Evolutionary conservation across 1,140 invertebrate genomes (phyloP).

Genomic region (Pseudachorutes palmiensis): DNA sequence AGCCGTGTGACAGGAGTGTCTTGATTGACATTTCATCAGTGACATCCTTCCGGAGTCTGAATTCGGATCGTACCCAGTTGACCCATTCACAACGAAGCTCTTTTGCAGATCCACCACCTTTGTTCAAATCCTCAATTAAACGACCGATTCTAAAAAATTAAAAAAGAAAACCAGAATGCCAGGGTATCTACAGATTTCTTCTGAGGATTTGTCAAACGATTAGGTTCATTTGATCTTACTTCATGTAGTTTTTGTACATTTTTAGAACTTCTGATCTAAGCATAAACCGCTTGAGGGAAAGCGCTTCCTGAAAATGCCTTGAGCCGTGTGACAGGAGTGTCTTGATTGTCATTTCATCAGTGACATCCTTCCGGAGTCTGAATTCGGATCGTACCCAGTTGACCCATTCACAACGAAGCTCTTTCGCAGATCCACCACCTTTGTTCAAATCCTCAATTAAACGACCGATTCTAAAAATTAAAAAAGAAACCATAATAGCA

Average conservation of each 20-base stretch:
- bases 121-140: constrained; percentile 11
- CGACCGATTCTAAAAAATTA: constrained; percentile 1
- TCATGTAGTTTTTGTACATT: constrained; percentile 13
- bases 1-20: not conserved
- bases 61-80: constrained; percentile 9
- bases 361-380: not conserved
- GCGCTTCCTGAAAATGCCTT: constrained; percentile 7
- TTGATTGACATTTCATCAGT: constrained; percentile 1
- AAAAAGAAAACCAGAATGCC: not conserved
- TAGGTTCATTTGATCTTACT: constrained; percentile 2
- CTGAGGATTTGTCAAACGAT: not conserved
- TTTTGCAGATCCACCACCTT: not conserved
- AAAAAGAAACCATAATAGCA: not conserved
- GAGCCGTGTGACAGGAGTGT: not conserved
- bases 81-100: constrained; percentile 1
- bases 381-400: constrained; percentile 12
- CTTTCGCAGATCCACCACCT: not conserved
- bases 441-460: constrained; percentile 13
- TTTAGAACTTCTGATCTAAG: constrained; percentile 8
- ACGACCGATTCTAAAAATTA: not conserved
- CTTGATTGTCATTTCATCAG: constrained; percentile 4
- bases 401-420: not conserved
- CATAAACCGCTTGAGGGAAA: constrained; percentile 14
- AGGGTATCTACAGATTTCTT: not conserved
- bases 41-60: not conserved